These are phyloP conservation scores for Platypus cylindrus DNA, from an alignment of 2,888 invertebrate species.

Conservation along the genomic window DNA sequence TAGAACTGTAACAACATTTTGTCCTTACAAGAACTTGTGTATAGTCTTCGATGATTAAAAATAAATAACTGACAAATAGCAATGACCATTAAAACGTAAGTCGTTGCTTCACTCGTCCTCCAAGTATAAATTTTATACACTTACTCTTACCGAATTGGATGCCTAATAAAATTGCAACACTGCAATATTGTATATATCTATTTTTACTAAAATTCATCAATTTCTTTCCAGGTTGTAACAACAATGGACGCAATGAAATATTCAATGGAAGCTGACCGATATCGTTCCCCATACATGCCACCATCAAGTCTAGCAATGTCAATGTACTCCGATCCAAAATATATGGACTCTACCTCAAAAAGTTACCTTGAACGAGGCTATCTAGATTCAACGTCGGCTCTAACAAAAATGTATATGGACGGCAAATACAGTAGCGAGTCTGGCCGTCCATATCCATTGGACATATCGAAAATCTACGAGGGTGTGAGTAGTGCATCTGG, in stretches of 20 bases:
- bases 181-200: background rate
- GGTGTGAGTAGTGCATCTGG: too few species aligned
- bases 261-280: slow-evolving; percentile 65
- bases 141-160: too few species aligned
- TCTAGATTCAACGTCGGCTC: slow-evolving; percentile 50
- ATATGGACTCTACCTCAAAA: slow-evolving; percentile 44
- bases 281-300: slow-evolving; percentile 56
- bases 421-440: slow-evolving; percentile 33
- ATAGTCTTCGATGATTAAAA: too few species aligned
- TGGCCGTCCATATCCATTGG: slow-evolving; percentile 42
- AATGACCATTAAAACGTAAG: too few species aligned
- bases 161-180: too few species aligned
- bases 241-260: slow-evolving; percentile 71
- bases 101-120: too few species aligned
- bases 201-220: too few species aligned
- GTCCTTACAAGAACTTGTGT: too few species aligned
- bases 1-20: too few species aligned
- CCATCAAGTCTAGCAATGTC: slow-evolving; percentile 49
- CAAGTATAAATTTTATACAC: too few species aligned
- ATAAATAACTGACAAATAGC: too few species aligned
- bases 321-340: slow-evolving; percentile 62
- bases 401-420: slow-evolving; percentile 66
- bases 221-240: slow-evolving; percentile 54
- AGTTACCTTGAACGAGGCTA: slow-evolving; percentile 51
- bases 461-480: slow-evolving; percentile 54